Percentiles rank a stretch among this genome's conserved stretches.
phyloP scores from a whole-genome alignment of 92 coral and sea anemone species.

The Montipora capitata region DNA sequence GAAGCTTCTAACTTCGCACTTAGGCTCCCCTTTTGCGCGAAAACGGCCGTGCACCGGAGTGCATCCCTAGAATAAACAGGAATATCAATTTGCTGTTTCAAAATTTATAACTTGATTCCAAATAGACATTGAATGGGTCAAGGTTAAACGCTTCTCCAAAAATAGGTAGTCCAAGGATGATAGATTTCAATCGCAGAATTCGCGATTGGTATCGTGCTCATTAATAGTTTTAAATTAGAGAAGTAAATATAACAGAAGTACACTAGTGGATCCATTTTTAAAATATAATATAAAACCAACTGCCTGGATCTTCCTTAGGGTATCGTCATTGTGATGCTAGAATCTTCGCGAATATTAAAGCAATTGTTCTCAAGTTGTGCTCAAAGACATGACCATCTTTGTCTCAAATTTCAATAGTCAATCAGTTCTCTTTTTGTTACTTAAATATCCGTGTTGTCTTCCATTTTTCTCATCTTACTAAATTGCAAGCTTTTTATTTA shows the following conservation, averaged over 20 bases:
- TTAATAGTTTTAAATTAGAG: too few species aligned
- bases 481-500: background rate
- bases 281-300: too few species aligned
- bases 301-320: too few species aligned
- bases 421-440: background rate
- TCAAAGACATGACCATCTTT: background rate
- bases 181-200: background rate
- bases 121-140: constrained; percentile 7
- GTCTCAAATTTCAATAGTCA: too few species aligned
- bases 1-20: too few species aligned
- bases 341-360: background rate
- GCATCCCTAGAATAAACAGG: background rate
- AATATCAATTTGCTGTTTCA: background rate
- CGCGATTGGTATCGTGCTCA: too few species aligned
- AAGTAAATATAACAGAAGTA: too few species aligned
- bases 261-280: too few species aligned
- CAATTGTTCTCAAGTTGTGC: background rate
- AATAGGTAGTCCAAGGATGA: background rate
- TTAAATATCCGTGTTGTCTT: background rate
- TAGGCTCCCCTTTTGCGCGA: too few species aligned
- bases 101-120: background rate
- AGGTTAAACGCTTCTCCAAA: background rate
- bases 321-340: background rate
- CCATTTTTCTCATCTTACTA: background rate
- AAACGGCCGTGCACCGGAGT: background rate